Evolutionary conservation across 2,888 invertebrate species (phyloP).

Genomic region (Nomada goodeniana): DNA sequence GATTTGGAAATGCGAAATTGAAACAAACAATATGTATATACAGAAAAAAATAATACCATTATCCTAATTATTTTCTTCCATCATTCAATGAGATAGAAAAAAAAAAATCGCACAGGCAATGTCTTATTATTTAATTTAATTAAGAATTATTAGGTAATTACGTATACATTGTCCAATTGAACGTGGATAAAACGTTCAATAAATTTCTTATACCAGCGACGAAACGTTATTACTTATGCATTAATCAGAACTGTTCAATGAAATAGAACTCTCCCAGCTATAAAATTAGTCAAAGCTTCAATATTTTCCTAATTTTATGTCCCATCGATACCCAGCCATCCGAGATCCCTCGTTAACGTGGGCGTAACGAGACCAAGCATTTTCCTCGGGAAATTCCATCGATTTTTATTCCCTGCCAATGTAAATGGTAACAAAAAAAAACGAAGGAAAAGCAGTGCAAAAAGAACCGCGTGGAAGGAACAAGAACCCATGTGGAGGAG

Average conservation of each 20-base stretch:
- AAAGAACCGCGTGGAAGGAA: conserved; percentile 1
- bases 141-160: too few relatives aligned
- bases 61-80: background rate
- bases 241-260: too few relatives aligned
- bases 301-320: background rate
- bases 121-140: too few relatives aligned
- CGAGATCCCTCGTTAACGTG: background rate
- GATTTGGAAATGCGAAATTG: background rate
- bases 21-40: background rate
- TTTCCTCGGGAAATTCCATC: background rate
- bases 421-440: background rate
- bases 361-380: background rate
- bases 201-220: too few relatives aligned
- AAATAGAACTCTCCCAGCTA: too few relatives aligned
- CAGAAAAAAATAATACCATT: background rate
- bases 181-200: background rate
- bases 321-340: background rate
- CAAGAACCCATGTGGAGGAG: background rate
- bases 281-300: background rate
- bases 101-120: too few relatives aligned
- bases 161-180: background rate
- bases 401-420: background rate
- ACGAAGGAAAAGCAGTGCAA: background rate
- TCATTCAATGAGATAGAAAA: too few relatives aligned
- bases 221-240: too few relatives aligned